phyloP scores from a whole-genome alignment of 2,888 invertebrate species.

The Polietes domitor region DNA sequence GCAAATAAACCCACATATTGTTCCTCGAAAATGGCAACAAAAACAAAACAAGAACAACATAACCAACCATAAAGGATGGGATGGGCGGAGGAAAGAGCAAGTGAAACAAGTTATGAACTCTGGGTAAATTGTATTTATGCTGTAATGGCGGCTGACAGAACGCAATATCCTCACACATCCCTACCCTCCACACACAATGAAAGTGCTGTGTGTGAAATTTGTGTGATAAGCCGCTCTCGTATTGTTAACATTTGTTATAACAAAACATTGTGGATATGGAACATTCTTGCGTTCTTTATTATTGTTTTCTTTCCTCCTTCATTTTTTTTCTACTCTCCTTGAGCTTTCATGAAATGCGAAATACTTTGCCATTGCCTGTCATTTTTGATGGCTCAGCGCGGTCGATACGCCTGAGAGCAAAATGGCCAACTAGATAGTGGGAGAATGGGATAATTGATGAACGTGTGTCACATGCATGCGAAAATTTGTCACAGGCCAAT shows the following conservation, averaged over 20 bases:
- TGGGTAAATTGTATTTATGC: constrained; percentile 7
- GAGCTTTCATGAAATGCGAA: not conserved
- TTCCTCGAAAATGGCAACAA: not conserved
- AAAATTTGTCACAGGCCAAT: constrained; percentile 28
- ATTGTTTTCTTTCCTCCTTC: not conserved
- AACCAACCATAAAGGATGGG: not conserved
- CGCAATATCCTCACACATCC: not conserved
- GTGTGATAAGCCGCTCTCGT: constrained; percentile 26
- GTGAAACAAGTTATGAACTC: constrained; percentile 19
- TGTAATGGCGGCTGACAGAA: not conserved
- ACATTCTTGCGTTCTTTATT: not conserved
- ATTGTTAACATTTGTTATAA: constrained; percentile 28
- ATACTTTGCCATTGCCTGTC: not conserved
- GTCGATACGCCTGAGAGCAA: not conserved
- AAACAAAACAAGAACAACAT: not conserved
- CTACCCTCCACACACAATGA: not conserved
- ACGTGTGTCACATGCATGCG: not conserved
- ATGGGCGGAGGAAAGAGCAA: not conserved
- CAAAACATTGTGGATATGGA: not conserved
- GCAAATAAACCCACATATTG: constrained; percentile 7
- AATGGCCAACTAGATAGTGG: not conserved
- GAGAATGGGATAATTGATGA: constrained; percentile 19
- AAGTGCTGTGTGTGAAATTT: constrained; percentile 38
- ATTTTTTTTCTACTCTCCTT: not conserved
- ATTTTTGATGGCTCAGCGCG: not conserved